A percentile compares a stretch with the other conserved stretches of the same genome.
Evolutionary conservation across 2,797 vertebrate species (phyloP).

Genomic region (Pangasius sanitwongsei): DNA sequence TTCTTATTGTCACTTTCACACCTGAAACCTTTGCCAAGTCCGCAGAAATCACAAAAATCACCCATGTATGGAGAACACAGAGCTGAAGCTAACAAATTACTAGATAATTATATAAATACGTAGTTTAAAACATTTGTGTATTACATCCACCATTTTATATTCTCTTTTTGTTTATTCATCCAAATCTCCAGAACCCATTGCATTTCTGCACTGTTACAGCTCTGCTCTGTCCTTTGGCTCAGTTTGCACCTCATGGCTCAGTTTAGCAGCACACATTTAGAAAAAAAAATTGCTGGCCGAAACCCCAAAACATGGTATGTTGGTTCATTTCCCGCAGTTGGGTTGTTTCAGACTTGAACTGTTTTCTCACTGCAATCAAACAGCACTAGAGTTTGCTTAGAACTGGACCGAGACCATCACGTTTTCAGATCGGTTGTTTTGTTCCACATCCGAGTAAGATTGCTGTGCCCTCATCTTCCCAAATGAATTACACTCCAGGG

Average conservation of each 20-base stretch:
- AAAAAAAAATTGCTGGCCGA: neutral
- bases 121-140: neutral
- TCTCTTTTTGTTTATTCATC: neutral
- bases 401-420: neutral
- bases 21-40: neutral
- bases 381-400: neutral
- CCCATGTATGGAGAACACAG: neutral
- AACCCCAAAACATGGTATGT: neutral
- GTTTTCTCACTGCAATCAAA: neutral
- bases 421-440: neutral
- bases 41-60: neutral
- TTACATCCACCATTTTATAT: neutral
- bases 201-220: neutral
- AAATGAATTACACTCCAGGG: neutral
- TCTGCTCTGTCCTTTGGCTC: neutral
- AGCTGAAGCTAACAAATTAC: neutral
- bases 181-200: neutral
- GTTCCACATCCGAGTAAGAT: neutral
- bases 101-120: neutral
- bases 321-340: neutral
- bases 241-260: neutral
- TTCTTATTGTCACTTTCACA: neutral
- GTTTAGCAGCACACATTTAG: neutral
- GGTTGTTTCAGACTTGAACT: neutral
- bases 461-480: neutral